A percentile compares a stretch with the other conserved stretches of the same genome.
phyloP scores from a whole-genome alignment of 2,888 invertebrate genomes.

The Synanthedon andrenaeformis region DNA sequence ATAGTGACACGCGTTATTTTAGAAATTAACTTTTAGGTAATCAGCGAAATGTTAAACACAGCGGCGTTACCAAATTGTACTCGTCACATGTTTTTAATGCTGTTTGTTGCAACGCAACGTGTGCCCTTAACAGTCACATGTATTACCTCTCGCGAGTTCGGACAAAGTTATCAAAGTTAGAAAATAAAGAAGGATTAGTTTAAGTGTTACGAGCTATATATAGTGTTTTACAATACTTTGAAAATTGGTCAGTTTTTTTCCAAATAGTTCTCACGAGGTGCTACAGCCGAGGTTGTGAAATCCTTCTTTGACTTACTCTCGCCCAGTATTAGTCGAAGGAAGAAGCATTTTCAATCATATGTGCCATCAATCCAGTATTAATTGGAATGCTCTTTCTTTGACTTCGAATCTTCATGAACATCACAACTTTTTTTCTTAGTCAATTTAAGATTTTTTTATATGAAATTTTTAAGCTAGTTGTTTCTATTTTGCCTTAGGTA shows the following conservation, averaged over 20 bases:
- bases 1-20: conserved; percentile 19
- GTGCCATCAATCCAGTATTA: conserved; percentile 70
- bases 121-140: conserved; percentile 39
- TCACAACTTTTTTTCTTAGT: conserved; percentile 64
- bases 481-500: conserved; percentile 65
- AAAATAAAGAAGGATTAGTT: conserved; percentile 58
- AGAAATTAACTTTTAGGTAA: conserved; percentile 11
- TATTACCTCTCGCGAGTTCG: conserved; percentile 19
- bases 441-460: conserved; percentile 62
- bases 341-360: conserved; percentile 52
- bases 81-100: conserved; percentile 26
- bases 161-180: conserved; percentile 34
- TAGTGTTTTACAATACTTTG: conserved; percentile 3
- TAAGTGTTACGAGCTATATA: conserved; percentile 3
- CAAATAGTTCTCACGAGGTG: conserved; percentile 49
- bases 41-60: conserved; percentile 20
- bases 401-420: conserved; percentile 56
- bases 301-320: conserved; percentile 60
- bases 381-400: conserved; percentile 53
- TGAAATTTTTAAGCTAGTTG: conserved; percentile 61
- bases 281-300: conserved; percentile 60
- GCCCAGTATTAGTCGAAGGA: conserved; percentile 67
- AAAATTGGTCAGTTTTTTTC: conserved; percentile 31
- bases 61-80: conserved; percentile 33
- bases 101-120: conserved; percentile 26